Percentiles rank a stretch among this genome's conserved stretches.
These are phyloP conservation scores for Mythimna albipuncta DNA, from an alignment of 2,888 invertebrate species.

Conservation along the genomic window DNA sequence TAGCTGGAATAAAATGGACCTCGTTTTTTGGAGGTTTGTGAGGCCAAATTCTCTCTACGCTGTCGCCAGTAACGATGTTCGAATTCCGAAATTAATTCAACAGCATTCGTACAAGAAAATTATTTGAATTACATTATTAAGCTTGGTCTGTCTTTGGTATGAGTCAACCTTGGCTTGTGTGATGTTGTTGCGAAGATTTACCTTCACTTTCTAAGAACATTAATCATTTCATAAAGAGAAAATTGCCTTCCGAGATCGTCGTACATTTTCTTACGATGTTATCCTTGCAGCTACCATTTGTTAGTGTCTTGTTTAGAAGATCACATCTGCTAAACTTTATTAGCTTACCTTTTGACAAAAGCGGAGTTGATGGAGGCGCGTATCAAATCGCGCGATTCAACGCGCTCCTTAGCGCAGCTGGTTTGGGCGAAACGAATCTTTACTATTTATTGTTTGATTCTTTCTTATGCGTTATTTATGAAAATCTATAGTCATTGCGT, in stretches of 20 bases:
- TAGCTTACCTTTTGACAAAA: slow-evolving; percentile 88
- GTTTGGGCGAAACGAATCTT: slow-evolving; percentile 86
- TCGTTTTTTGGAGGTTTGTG: slow-evolving; percentile 71
- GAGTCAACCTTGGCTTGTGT: slow-evolving; percentile 17
- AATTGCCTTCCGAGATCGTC: slow-evolving; percentile 75
- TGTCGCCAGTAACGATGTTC: slow-evolving; percentile 74
- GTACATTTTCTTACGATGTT: slow-evolving; percentile 76
- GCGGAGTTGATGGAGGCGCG: slow-evolving; percentile 88
- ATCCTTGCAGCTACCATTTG: slow-evolving; percentile 83
- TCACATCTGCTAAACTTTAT: slow-evolving; percentile 90
- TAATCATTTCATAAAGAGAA: slow-evolving; percentile 77
- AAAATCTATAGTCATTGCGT: slow-evolving; percentile 81
- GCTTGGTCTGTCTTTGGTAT: slow-evolving; percentile 36
- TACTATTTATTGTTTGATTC: slow-evolving; percentile 88
- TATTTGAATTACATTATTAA: slow-evolving; percentile 67
- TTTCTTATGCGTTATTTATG: slow-evolving; percentile 88
- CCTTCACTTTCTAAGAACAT: slow-evolving; percentile 63
- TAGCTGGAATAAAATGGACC: slow-evolving; percentile 80
- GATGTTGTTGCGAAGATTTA: slow-evolving; percentile 30
- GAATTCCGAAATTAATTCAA: slow-evolving; percentile 77
- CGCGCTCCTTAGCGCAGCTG: slow-evolving; percentile 89
- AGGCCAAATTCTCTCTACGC: slow-evolving; percentile 78
- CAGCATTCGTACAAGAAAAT: slow-evolving; percentile 64
- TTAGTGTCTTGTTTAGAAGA: slow-evolving; percentile 89
- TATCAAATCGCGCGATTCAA: slow-evolving; percentile 88